These are phyloP conservation scores for Lissonota sp. DNA, from an alignment of 2,888 invertebrate genomes.

Conservation along the genomic window DNA sequence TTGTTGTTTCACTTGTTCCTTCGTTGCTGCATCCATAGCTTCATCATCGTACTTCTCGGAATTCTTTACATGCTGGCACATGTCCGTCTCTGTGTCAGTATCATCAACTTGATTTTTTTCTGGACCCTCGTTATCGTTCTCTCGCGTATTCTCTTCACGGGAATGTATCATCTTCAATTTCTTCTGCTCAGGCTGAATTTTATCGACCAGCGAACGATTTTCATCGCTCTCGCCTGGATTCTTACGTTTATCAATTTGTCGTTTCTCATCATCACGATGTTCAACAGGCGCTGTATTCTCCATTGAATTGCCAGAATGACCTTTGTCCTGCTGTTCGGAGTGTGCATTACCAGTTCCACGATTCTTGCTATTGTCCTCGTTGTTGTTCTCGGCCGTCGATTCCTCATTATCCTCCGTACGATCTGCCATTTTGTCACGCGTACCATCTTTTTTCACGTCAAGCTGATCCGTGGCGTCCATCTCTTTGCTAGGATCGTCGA, in stretches of 20 bases:
- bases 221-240: conserved; percentile 91
- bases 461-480: conserved; percentile 85
- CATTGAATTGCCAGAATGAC: conserved; percentile 86
- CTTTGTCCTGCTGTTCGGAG: conserved; percentile 89
- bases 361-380: conserved; percentile 86
- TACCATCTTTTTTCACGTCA: conserved; percentile 82
- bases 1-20: conserved; percentile 92
- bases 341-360: conserved; percentile 91
- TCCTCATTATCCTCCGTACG: conserved; percentile 84
- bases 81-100: conserved; percentile 84
- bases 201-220: conserved; percentile 89
- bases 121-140: conserved; percentile 84
- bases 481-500: conserved; percentile 80
- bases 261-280: conserved; percentile 82
- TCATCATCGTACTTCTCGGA: conserved; percentile 90
- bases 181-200: conserved; percentile 87
- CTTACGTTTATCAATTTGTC: conserved; percentile 86
- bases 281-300: conserved; percentile 82
- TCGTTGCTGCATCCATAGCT: conserved; percentile 90
- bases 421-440: conserved; percentile 82
- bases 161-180: conserved; percentile 86
- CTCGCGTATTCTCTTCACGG: conserved; percentile 84
- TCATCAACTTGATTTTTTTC: conserved; percentile 81
- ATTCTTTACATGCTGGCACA: conserved; percentile 94
- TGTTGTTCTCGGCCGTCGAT: conserved; percentile 84